Evolutionary conservation across 2,888 invertebrate genomes (phyloP), one percentile per base, ranked within the genome.

Genomic region (Dusona sp.): DNA sequence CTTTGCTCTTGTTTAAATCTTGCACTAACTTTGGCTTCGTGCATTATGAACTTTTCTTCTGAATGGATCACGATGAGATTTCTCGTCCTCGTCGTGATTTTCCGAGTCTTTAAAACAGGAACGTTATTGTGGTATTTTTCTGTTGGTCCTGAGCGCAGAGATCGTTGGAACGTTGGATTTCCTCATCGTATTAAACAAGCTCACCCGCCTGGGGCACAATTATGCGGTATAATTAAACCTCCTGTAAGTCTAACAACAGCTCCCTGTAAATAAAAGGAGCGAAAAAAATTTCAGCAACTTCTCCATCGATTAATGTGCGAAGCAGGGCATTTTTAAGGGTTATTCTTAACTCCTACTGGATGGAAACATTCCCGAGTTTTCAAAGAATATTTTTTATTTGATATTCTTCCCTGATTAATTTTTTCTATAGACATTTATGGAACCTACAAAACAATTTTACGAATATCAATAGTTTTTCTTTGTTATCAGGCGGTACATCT

Each of bases 141-240:
- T 29, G 61, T 45, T 42, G 51, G 29, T 74, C 48, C 38, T 38
- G 68, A 42, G 57, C 64, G 68, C 73, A 4, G 45, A 83, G 54
- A 68, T 61, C 51, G 78, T 77, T 36, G 79, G 25, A 19, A 25
- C 8, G 51, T 38, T 51, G 68, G 36, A 36, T 45, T 72, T 57
- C 22, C 42, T 19, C 67, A 16, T 33, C 72, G 67, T 73, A 65
- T 67, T 61, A 45, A 45, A 57, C 65, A 48, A 57, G 48, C 67
- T 45, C 65, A 36, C 73, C 48, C 65, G 81, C 72, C 57, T 22
- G 9, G 61, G 64, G 81, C 75, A 51, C 51, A 65, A 67, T 77
- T 45, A 45, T 48, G 54, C 3, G n/a, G 77, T 65, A 72, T 77
- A 80, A 84, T 84, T 65, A 84, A 77, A 70, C 33, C 65, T 45